Evolutionary conservation across 2,797 vertebrate genomes (phyloP), one percentile per base, ranked within the genome.

Genomic region (Ctenopoma kingsleyae): DNA sequence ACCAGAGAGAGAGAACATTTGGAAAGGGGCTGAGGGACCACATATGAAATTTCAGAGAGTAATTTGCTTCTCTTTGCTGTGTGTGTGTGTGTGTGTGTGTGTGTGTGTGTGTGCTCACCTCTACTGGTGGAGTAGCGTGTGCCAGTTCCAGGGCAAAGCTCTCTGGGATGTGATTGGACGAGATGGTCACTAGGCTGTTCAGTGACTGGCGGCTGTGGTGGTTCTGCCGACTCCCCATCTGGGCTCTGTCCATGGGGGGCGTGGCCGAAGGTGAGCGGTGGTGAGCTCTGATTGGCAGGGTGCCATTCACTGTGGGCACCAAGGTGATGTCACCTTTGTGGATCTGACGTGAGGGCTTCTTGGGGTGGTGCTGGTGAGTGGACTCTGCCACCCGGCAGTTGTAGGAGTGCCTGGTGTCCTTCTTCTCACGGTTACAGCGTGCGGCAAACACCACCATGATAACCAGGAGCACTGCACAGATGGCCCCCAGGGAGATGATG

Each of bases 111-210:
- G 25, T 8, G 50, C 95, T 96, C 95, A 99, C 98, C 98, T 99
- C 98, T 55, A 99, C 98, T 40, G 97, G 96, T 9, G 97, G 98
- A 4, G 97, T 97, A 48, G 97, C 95, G 0, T 98, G 97, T 8
- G 97, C 96, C 92, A 99, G 94, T 30, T 99, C 98, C 86, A 99
- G 83, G 2, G 98, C 95, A 58, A 99, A 99, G 85, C 95, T 98
- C 87, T 99, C 98, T 0, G 98, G 97, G 74, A 99, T 97, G 7
- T 99, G 98, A 94, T 97, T 99, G 36, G 98, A 99, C 1, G 98
- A 99, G 87, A 99, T 98, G 58, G 98, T 99, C 90, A 99, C 96
- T 72, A 99, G 90, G 92, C 98, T 99, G 93, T 99, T 99, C 35
- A 99, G 90, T 0, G 98, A 99, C 27, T 99, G 98, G 79, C 96